Base-by-base conservation (phyloP, 2,888 invertebrate species). In the Kryphioiulus occultus region DNA sequence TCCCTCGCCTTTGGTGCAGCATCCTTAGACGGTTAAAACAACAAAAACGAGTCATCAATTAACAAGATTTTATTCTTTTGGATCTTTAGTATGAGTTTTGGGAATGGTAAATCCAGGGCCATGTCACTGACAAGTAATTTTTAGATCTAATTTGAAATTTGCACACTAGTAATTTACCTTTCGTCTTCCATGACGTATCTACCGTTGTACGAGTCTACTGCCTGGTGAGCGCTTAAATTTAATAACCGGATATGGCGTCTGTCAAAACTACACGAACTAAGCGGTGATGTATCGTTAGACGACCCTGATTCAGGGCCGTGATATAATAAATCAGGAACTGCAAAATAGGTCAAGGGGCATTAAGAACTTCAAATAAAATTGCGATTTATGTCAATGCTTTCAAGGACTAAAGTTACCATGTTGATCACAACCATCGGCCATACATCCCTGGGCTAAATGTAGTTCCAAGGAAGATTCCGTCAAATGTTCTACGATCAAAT, bases 271-370 rank as follows among this genome's bases (percentile, higher is more conserved):
- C 87, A 87, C 1, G 87, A 59, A 30, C 85, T 85, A 17, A 84
- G 26, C 9, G 88, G 88, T 0, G 88, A 88, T 17, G 86, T 39
- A 30, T 88, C 86, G 53, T 88, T 88, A 22, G 88, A 88, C 32
- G 88, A 88, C 30, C 88, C 88, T 30, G 88, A 88, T 44, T 88
- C 88, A 26, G 86, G 86, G 15, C 88, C 88, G 47, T 84, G 88
- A 47, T 88, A 85, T 42, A 88, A 39, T 30, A 88, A 78, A 84
- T 88, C 88, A 47, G 88, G 88, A 32, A 88, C 88, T 88, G 47
- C n/a, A n/a, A 0, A 86, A 88, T 2, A 85, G 10, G 10, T 22
- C 35, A 83, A 83, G 44, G 35, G 15, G 32, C 2, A 39, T 10
- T 82, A 39, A n/a, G 5, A 78, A n/a, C n/a, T n/a, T n/a, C n/a